These are phyloP conservation scores for Xylocampa areola DNA, from an alignment of 2,888 invertebrate species.

Conservation along the genomic window DNA sequence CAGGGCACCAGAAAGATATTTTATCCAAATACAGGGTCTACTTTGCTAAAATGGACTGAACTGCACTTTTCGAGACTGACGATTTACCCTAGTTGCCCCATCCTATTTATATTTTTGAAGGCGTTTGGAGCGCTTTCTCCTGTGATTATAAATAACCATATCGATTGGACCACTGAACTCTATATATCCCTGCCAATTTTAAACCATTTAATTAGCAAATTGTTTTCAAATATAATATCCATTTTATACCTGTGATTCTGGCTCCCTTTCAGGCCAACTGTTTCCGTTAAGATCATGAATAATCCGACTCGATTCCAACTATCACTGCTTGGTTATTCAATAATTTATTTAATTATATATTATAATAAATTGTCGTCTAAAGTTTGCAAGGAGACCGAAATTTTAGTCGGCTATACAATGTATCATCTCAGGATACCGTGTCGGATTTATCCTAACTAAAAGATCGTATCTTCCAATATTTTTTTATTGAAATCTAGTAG, in stretches of 20 bases:
- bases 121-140: slow-evolving; percentile 40
- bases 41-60: slow-evolving; percentile 58
- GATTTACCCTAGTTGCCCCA: slow-evolving; percentile 69
- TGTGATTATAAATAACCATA: slow-evolving; percentile 47
- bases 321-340: not conserved
- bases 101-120: slow-evolving; percentile 56
- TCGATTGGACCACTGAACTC: slow-evolving; percentile 52
- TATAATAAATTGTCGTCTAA: too few relatives aligned
- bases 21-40: slow-evolving; percentile 54
- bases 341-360: too few relatives aligned
- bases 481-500: not conserved
- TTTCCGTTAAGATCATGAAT: slow-evolving; percentile 6
- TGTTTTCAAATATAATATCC: slow-evolving; percentile 18
- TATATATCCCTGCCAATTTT: slow-evolving; percentile 45
- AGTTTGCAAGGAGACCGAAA: too few relatives aligned
- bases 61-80: slow-evolving; percentile 76
- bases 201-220: slow-evolving; percentile 52
- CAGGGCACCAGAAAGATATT: slow-evolving; percentile 22
- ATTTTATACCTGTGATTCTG: slow-evolving; percentile 19
- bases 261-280: slow-evolving; percentile 34
- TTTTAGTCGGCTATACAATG: not conserved
- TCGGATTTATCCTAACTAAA: slow-evolving; percentile 1
- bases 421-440: not conserved
- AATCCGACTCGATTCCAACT: not conserved
- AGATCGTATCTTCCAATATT: slow-evolving; percentile 4